A percentile compares a stretch with the other conserved stretches of the same genome.
phyloP scores from a whole-genome alignment of 2,888 invertebrate species.

The Drosophila parthenogenetica region DNA sequence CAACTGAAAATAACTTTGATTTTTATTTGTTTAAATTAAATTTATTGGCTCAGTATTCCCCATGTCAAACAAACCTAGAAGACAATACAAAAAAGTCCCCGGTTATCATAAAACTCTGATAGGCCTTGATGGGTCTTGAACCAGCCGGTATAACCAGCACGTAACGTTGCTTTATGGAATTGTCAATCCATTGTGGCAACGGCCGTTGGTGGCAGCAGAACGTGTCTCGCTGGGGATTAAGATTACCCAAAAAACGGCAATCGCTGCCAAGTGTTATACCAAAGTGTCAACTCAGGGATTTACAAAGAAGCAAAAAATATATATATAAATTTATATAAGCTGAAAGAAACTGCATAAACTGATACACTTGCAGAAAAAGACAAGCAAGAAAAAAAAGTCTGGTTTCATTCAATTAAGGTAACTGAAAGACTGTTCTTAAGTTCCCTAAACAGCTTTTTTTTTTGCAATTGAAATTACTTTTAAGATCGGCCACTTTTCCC shows the following conservation, averaged over 20 bases:
- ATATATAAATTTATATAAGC: conserved; percentile 15
- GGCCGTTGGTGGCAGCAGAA: conserved; percentile 30
- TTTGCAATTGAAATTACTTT: conserved; percentile 43
- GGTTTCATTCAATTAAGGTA: conserved; percentile 46
- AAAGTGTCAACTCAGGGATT: conserved; percentile 66
- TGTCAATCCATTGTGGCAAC: conserved; percentile 40
- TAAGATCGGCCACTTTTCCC: conserved; percentile 34
- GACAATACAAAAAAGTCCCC: conserved; percentile 13
- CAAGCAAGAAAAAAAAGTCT: conserved; percentile 36
- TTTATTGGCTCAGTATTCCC: neutral
- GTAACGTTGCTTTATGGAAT: conserved; percentile 20
- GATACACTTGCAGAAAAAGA: neutral
- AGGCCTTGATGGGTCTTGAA: conserved; percentile 12
- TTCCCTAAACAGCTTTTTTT: conserved; percentile 54
- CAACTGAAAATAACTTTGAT: neutral
- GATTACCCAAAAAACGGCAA: conserved; percentile 51
- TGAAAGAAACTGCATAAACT: conserved; percentile 12
- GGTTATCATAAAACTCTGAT: conserved; percentile 23
- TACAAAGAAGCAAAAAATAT: conserved; percentile 42
- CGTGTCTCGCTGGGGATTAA: conserved; percentile 45
- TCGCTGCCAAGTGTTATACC: conserved; percentile 22
- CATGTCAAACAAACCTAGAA: neutral
- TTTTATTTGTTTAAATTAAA: neutral
- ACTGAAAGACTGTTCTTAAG: conserved; percentile 35
- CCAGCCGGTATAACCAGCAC: conserved; percentile 16